These are phyloP conservation scores for Phrixothrix hirtus DNA, from an alignment of 2,888 invertebrate genomes.

Conservation along the genomic window DNA sequence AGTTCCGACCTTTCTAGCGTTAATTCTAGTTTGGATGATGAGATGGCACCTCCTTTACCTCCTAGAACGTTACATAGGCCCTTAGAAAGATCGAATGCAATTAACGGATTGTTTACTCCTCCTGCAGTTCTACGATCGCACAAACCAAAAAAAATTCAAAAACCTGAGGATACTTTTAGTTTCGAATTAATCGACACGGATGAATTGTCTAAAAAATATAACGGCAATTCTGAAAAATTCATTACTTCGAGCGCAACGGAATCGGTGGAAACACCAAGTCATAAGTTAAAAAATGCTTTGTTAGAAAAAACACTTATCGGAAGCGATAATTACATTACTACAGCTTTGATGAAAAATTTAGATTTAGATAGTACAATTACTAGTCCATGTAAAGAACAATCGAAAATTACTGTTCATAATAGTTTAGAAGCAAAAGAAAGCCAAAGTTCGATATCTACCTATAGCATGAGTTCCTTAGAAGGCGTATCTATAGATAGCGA, in stretches of 20 bases:
- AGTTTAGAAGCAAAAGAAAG: constrained; percentile 50
- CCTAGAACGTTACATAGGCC: constrained; percentile 75
- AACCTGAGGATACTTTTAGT: constrained; percentile 77
- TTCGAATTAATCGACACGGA: constrained; percentile 86
- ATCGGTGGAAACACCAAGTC: constrained; percentile 29
- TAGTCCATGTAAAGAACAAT: constrained; percentile 42
- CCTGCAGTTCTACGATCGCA: constrained; percentile 71
- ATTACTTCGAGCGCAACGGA: constrained; percentile 5
- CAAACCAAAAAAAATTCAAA: constrained; percentile 67
- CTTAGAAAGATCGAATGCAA: constrained; percentile 62
- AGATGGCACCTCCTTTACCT: constrained; percentile 70
- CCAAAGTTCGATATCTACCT: constrained; percentile 49
- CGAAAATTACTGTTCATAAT: constrained; percentile 44
- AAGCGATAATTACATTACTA: constrained; percentile 74
- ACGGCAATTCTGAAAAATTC: constrained; percentile 1
- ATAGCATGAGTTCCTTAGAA: constrained; percentile 43
- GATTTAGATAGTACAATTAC: constrained; percentile 40
- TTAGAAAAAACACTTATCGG: constrained; percentile 67
- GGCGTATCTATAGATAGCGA: constrained; percentile 9
- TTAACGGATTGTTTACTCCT: constrained; percentile 56
- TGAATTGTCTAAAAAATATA: constrained; percentile 56
- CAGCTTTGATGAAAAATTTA: constrained; percentile 60
- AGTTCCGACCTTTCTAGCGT: constrained; percentile 6
- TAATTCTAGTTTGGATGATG: constrained; percentile 42
- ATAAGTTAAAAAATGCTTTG: constrained; percentile 56